phyloP scores from a whole-genome alignment of 2,113 vertebrate genomes.

The Zosterops hypoxanthus region DNA sequence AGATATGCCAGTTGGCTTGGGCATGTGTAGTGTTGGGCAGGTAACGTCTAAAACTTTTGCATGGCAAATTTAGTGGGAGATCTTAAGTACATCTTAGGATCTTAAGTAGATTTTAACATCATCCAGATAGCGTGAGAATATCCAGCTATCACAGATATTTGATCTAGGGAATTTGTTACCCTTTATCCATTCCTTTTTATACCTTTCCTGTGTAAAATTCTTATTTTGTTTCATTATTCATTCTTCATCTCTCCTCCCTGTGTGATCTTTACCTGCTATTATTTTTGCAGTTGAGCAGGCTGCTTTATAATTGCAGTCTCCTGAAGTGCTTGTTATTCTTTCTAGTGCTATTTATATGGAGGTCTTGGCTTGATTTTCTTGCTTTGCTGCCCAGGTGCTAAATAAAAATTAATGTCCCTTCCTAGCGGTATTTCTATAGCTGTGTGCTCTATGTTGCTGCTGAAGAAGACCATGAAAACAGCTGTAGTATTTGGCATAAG shows the following conservation, averaged over 20 bases:
- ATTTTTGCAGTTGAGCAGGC: not conserved
- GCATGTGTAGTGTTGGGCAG: not conserved
- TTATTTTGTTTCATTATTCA: not conserved
- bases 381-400: not conserved
- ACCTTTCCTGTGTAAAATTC: not conserved
- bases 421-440: not conserved
- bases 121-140: not conserved
- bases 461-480: not conserved
- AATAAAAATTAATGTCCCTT: not conserved
- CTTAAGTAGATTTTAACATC: not conserved
- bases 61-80: not conserved
- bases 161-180: not conserved
- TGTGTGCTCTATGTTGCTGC: not conserved
- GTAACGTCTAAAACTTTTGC: not conserved
- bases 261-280: not conserved
- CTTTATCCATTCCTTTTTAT: not conserved
- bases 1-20: not conserved
- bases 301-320: not conserved
- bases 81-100: not conserved
- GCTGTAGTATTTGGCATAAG: not conserved
- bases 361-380: not conserved
- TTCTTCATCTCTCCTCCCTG: not conserved
- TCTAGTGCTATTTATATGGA: not conserved
- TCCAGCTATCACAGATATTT: not conserved
- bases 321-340: not conserved